These are phyloP conservation scores for Melipona quadrifasciata DNA, from an alignment of 1,140 invertebrate species.

Conservation along the genomic window DNA sequence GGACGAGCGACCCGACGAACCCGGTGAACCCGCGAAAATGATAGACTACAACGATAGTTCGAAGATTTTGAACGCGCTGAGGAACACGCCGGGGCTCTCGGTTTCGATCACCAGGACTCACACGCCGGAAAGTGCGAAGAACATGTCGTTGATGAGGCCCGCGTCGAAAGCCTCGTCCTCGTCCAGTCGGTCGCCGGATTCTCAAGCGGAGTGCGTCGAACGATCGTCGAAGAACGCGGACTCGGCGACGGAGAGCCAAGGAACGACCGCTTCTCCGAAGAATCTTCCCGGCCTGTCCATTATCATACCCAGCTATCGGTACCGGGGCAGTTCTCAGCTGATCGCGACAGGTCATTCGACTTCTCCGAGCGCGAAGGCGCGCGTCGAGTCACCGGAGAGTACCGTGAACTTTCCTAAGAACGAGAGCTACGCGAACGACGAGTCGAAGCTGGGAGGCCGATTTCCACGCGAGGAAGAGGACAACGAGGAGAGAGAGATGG, in stretches of 20 bases:
- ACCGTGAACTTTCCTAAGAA: constrained; percentile 67
- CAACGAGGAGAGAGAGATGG: constrained; percentile 63
- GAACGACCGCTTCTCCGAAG: constrained; percentile 35
- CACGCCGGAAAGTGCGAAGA: constrained; percentile 52
- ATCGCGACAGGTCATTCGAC: constrained; percentile 24
- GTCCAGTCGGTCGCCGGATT: constrained; percentile 74
- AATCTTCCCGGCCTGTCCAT: constrained; percentile 68
- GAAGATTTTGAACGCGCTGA: constrained; percentile 74
- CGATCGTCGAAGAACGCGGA: constrained; percentile 50
- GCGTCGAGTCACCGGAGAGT: constrained; percentile 75
- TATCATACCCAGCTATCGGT: constrained; percentile 69
- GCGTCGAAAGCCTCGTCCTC: constrained; percentile 65
- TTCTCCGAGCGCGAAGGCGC: constrained; percentile 60
- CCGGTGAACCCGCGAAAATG: constrained; percentile 47
- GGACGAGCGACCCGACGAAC: constrained; percentile 56
- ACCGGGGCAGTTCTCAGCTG: constrained; percentile 39
- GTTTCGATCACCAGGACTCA: constrained; percentile 71
- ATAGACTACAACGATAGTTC: constrained; percentile 68
- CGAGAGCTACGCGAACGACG: constrained; percentile 51
- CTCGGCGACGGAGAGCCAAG: constrained; percentile 5
- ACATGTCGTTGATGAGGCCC: constrained; percentile 27
- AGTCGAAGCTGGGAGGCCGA: constrained; percentile 30
- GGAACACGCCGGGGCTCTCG: constrained; percentile 76
- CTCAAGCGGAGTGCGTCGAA: constrained; percentile 70
- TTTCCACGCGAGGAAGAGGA: constrained; percentile 53